phyloP scores from a whole-genome alignment of 2,888 invertebrate genomes.

The Sesia apiformis region DNA sequence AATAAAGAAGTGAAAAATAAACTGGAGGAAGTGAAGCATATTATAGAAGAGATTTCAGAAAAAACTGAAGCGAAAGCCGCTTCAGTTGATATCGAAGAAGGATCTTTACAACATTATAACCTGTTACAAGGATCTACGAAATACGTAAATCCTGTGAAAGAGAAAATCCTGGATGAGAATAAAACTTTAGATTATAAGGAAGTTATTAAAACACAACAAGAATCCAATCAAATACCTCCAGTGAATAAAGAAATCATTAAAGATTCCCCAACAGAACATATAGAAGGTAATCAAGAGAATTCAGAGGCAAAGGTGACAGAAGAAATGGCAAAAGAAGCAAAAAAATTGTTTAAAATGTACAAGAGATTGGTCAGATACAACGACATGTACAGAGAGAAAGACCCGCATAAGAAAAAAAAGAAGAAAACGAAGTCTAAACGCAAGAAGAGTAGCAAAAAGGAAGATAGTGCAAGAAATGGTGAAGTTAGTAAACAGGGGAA shows the following conservation, averaged over 20 bases:
- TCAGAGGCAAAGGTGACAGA: conserved; percentile 13
- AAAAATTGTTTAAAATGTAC: conserved; percentile 62
- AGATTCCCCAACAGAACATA: conserved; percentile 14
- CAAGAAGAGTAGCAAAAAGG: conserved; percentile 1
- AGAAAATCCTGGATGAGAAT: conserved; percentile 10
- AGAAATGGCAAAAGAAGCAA: conserved; percentile 60
- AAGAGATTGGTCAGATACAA: conserved; percentile 58
- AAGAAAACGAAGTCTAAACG: conserved; percentile 38
- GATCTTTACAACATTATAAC: conserved; percentile 74
- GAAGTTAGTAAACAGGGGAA: background rate
- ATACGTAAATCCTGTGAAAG: conserved; percentile 43
- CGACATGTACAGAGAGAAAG: conserved; percentile 36
- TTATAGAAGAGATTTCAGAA: background rate
- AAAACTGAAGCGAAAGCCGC: conserved; percentile 4
- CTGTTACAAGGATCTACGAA: conserved; percentile 47
- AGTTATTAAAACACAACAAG: background rate
- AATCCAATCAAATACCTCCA: background rate
- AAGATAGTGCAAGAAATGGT: background rate
- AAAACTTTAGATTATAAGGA: background rate
- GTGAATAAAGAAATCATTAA: conserved; percentile 1
- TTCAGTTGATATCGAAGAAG: conserved; percentile 34
- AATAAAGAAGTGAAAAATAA: conserved; percentile 63
- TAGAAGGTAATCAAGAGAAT: background rate
- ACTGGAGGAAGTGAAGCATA: conserved; percentile 33
- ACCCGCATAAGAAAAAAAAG: conserved; percentile 43